Evolutionary conservation across 2,888 invertebrate species (phyloP), one percentile per base, ranked within the genome.

Genomic region (Laspeyria flexula): DNA sequence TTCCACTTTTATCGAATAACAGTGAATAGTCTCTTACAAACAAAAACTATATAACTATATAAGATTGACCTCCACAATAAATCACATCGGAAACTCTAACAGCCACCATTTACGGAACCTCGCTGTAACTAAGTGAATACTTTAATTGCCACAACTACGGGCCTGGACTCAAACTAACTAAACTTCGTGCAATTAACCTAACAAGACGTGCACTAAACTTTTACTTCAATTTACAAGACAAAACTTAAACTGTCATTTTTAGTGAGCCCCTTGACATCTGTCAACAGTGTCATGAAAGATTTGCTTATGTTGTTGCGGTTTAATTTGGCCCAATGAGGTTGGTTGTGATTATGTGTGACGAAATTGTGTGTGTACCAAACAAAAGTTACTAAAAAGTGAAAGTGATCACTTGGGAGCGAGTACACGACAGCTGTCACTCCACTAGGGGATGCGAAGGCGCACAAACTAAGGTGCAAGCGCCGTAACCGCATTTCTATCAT

Each of bases 61-160:
- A n/a, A n/a, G n/a, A n/a, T n/a, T n/a, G n/a, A 21, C 9, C 25
- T 4, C 25, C 9, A 25, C 25, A 13, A 31, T 10, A 31, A 31
- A 31, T 13, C 13, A 31, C 13, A 7, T 6, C 6, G 13, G 31
- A 30, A 30, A 13, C 31, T n/a, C 12, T 31, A 31, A 31, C 31
- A 31, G 13, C 13, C 31, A 13, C 13, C 31, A 15, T 13, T 13
- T 31, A 31, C 15, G 31, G 6, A 9, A 13, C 31, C 7, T 5
- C 13, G 13, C 6, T 30, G 13, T 9, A 31, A 45, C 49, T 53
- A 58, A 65, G 45, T 65, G 52, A 61, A 58, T 65, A 65, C 58
- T 61, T 61, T 50, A 65, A 65, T 50, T 62, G 47, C 43, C 62
- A 51, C 56, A 43, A 65, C 55, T 59, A 65, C 59, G 49, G 55